These are phyloP conservation scores for Antrozous pallidus DNA, from an alignment of 2,797 vertebrate genomes.

Conservation along the genomic window DNA sequence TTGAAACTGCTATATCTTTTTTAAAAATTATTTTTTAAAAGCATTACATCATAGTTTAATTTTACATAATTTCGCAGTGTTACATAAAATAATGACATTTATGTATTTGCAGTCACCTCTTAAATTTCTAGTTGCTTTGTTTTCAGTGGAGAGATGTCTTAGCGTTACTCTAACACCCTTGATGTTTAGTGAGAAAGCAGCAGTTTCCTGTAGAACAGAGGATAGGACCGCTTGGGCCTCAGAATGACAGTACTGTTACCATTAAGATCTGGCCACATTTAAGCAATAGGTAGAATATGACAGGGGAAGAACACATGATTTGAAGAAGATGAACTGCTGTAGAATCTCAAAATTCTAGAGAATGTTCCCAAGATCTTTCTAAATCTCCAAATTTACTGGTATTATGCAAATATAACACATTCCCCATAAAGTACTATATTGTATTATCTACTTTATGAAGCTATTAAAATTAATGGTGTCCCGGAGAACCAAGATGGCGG, in stretches of 20 bases:
- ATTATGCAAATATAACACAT: neutral
- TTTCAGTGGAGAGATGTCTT: neutral
- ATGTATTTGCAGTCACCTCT: neutral
- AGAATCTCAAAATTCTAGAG: neutral
- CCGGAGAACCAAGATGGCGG: too few species aligned
- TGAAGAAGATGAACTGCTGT: neutral
- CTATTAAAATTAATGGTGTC: constrained; percentile 15
- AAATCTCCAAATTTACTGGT: neutral
- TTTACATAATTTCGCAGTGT: neutral
- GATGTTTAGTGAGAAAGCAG: neutral
- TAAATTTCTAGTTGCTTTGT: neutral
- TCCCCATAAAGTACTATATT: neutral
- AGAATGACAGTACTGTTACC: neutral
- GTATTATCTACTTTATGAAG: neutral
- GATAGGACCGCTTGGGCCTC: neutral
- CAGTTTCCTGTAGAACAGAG: neutral
- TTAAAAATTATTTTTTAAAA: neutral
- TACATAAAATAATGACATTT: neutral
- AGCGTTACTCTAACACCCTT: neutral
- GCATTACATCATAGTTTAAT: neutral
- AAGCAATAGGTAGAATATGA: neutral
- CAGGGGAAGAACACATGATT: neutral
- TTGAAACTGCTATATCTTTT: neutral
- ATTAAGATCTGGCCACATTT: neutral
- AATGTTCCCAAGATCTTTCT: neutral